Percentiles rank a stretch among this genome's conserved stretches.
These are phyloP conservation scores for Trichonephila clavata DNA, from an alignment of 1,140 invertebrate species.

Conservation along the genomic window DNA sequence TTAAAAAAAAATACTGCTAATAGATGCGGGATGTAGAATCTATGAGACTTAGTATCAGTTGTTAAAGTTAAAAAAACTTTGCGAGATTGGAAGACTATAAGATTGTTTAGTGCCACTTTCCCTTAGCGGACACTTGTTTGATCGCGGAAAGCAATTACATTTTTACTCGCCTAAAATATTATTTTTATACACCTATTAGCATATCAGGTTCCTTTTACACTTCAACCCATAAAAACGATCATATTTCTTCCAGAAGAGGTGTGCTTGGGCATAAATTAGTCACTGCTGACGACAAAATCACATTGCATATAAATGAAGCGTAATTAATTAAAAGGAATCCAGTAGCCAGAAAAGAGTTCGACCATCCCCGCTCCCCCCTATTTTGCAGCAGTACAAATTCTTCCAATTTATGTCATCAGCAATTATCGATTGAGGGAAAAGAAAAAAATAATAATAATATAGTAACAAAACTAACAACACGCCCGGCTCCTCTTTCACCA, in stretches of 20 bases:
- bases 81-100: too few relatives aligned
- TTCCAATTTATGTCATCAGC: constrained; percentile 5
- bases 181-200: neutral
- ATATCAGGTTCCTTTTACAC: neutral
- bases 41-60: too few relatives aligned
- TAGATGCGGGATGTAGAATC: too few relatives aligned
- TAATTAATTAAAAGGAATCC: neutral
- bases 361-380: neutral
- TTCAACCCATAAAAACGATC: neutral
- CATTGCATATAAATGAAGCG: neutral
- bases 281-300: neutral
- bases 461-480: neutral
- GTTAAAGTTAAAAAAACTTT: too few relatives aligned
- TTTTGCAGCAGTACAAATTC: neutral
- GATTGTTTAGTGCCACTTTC: too few relatives aligned
- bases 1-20: too few relatives aligned
- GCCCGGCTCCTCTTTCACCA: neutral
- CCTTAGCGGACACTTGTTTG: too few relatives aligned
- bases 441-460: neutral
- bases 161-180: too few relatives aligned
- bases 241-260: neutral
- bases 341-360: neutral
- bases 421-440: neutral
- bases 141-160: too few relatives aligned
- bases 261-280: neutral